phyloP scores from a whole-genome alignment of 1,140 invertebrate genomes.

The Ceratosolen solmsi region DNA sequence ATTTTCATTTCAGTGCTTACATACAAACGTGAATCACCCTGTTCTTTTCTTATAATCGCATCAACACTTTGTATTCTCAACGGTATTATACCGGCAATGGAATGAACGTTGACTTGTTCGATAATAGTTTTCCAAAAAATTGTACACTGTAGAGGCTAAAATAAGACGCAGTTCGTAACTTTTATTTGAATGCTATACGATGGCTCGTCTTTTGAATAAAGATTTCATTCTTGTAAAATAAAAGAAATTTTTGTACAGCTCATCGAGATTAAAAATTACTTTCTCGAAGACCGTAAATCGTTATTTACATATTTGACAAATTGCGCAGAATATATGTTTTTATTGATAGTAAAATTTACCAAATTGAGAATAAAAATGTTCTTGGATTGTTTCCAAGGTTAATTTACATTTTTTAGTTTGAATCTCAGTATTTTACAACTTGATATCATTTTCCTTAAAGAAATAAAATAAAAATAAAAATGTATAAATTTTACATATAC shows the following conservation, averaged over 20 bases:
- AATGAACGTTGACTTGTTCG: conserved; percentile 55
- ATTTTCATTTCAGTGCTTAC: conserved; percentile 30
- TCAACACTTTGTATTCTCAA: conserved; percentile 37
- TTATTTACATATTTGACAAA: conserved; percentile 52
- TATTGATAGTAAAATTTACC: conserved; percentile 48
- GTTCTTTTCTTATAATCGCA: conserved; percentile 44
- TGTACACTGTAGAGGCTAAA: conserved; percentile 51
- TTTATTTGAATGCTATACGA: conserved; percentile 40
- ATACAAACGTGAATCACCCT: conserved; percentile 45
- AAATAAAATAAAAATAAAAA: conserved; percentile 53
- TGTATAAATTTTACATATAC: conserved; percentile 52
- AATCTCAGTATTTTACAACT: conserved; percentile 49
- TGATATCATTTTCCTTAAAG: conserved; percentile 41
- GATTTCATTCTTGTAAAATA: conserved; percentile 48
- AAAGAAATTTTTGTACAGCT: conserved; percentile 47
- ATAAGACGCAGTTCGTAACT: conserved; percentile 42
- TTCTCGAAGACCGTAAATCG: conserved; percentile 32
- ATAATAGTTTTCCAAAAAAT: conserved; percentile 47
- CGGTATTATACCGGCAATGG: conserved; percentile 43
- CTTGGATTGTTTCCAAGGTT: conserved; percentile 29
- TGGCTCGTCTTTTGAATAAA: conserved; percentile 28
- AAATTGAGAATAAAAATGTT: conserved; percentile 50
- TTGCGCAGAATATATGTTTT: conserved; percentile 43
- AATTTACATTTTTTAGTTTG: conserved; percentile 43
- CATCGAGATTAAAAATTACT: conserved; percentile 38